Percentiles rank a stretch among this genome's conserved stretches.
Conservation (phyloP, 1,140 invertebrate species). For the Agrypnia vestita region DNA sequence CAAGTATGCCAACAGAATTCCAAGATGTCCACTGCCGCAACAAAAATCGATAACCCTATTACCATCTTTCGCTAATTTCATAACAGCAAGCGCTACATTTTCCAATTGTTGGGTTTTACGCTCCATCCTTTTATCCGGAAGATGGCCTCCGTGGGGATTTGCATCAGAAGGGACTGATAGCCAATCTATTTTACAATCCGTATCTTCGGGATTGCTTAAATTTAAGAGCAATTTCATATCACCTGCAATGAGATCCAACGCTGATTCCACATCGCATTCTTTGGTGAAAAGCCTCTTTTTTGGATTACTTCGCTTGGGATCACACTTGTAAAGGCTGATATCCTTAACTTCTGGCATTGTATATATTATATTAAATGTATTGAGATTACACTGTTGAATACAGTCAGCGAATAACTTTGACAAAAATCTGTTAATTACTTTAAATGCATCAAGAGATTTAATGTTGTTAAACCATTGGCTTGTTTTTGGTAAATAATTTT, state of each 20-base stretch:
- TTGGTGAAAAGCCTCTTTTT: conserved; percentile 82
- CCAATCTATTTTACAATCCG: conserved; percentile 75
- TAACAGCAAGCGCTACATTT: conserved; percentile 87
- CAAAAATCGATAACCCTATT: conserved; percentile 94
- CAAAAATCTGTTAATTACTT: conserved; percentile 62
- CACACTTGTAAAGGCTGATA: conserved; percentile 85
- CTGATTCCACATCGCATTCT: conserved; percentile 82
- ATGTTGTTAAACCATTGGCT: conserved; percentile 82
- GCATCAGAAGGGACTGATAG: conserved; percentile 79
- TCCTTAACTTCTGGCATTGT: conserved; percentile 67
- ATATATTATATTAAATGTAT: conserved; percentile 23
- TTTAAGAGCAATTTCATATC: conserved; percentile 67
- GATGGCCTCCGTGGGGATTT: conserved; percentile 83
- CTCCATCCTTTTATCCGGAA: conserved; percentile 82
- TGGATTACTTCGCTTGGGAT: conserved; percentile 84
- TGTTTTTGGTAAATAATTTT: conserved; percentile 77
- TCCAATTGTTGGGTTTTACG: conserved; percentile 93
- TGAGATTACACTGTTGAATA: background rate
- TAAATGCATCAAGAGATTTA: conserved; percentile 64
- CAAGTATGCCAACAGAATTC: conserved; percentile 87
- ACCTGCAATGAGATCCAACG: conserved; percentile 68
- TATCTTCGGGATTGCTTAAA: conserved; percentile 50
- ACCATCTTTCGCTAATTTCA: conserved; percentile 77
- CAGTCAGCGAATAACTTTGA: conserved; percentile 10
- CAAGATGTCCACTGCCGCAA: conserved; percentile 93